phyloP scores from a whole-genome alignment of 2,797 vertebrate species.

The Enteromius paludinosus region DNA sequence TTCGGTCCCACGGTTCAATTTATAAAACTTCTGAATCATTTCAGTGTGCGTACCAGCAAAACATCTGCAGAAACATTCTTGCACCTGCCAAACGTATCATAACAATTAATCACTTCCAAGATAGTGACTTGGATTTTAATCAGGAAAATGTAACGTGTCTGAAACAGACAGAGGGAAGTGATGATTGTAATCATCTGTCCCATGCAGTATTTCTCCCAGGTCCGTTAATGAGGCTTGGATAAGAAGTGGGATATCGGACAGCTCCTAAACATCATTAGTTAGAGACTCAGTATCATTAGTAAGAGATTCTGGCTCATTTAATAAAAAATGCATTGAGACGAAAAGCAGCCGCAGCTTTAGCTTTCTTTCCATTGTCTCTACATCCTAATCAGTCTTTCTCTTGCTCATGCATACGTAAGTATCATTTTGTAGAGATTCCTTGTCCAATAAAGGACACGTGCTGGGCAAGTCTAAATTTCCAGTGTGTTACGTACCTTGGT shows the following conservation, averaged over 20 bases:
- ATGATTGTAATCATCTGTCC: slow-evolving; percentile 57
- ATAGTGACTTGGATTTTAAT: slow-evolving; percentile 63
- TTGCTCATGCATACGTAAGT: background rate
- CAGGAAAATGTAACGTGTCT: slow-evolving; percentile 57
- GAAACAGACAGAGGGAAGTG: slow-evolving; percentile 42
- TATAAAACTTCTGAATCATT: slow-evolving; percentile 16
- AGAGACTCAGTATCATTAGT: background rate
- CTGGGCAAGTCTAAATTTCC: background rate
- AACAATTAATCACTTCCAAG: slow-evolving; percentile 62
- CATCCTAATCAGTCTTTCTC: background rate
- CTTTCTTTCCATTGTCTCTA: background rate
- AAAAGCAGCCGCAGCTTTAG: background rate
- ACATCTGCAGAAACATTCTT: slow-evolving; percentile 57
- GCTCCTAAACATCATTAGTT: slow-evolving; percentile 54
- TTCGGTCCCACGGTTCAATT: background rate
- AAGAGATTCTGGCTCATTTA: slow-evolving; percentile 43
- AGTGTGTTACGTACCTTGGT: background rate
- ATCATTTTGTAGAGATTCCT: too few species aligned
- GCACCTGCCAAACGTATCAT: slow-evolving; percentile 56
- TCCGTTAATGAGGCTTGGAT: slow-evolving; percentile 48
- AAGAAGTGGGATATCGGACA: slow-evolving; percentile 42
- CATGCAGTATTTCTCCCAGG: slow-evolving; percentile 43
- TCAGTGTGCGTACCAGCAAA: slow-evolving; percentile 35
- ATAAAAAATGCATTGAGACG: background rate
- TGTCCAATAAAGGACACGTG: background rate